Evolutionary conservation across 2,888 invertebrate species (phyloP), one percentile per base, ranked within the genome.

Genomic region (Ernsta delagoae): DNA sequence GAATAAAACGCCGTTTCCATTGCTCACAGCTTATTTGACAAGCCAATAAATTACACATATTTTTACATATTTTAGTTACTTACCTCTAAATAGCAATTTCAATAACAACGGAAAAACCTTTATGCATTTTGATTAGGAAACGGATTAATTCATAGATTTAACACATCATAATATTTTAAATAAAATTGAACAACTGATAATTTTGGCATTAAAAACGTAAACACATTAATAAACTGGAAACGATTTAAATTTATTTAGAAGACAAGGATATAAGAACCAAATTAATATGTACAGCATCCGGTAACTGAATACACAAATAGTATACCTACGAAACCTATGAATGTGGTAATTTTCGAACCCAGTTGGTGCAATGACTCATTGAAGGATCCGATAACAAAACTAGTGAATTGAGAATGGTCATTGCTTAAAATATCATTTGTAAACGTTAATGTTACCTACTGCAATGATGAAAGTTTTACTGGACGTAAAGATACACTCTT

Each of bases 311-410:
- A 45, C 43, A 60, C 54, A 41, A 41, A 54, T 66, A 66, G 43
- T 36, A 45, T 65, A 45, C 53, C 34, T 24, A 24, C 24, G 24
- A 60, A 60, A 54, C 43, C 54, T 36, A 45, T 34, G 53, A 43
- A 61, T 67, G 54, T 50, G 34, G 66, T 34, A 66, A 60, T 66
- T 60, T 60, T 60, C 53, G 34, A 54, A 54, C 34, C 36, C 36
- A 45, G 34, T 56, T 12, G 60, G 61, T 45, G 61, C 61, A 67
- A 68, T 67, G 66, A 67, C 54, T 67, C 54, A 62, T 16, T 12
- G 7, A 39, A 36, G 16, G 34, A 39, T 39, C n/a, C 4, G 24
- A 53, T 53, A 56, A 6, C 34, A 56, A 24, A 56, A 36, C 56
- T 11, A n/a, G 34, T n/a, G n/a, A 34, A 34, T 56, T 34, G 31